These are phyloP conservation scores for Scomber scombrus DNA, from an alignment of 2,113 vertebrate genomes.

Conservation along the genomic window DNA sequence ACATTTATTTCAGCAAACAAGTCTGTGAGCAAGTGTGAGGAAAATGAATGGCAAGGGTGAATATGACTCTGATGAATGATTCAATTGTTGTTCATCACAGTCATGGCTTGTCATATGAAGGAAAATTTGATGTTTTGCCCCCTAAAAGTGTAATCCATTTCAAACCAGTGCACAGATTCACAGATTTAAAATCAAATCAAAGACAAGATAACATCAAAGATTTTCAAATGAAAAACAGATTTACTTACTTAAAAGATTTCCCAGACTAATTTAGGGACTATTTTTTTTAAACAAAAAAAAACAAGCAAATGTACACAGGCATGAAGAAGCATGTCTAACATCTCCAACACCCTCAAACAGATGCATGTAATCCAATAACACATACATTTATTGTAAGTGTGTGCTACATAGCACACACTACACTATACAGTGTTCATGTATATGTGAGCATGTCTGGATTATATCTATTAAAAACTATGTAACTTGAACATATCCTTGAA, in stretches of 20 bases:
- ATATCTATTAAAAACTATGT: not conserved
- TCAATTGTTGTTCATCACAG: conserved; percentile 31
- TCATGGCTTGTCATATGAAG: conserved; percentile 11
- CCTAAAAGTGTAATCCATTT: not conserved
- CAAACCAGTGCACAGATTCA: not conserved
- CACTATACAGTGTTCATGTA: too few species aligned
- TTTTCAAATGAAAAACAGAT: not conserved
- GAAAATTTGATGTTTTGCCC: conserved; percentile 15
- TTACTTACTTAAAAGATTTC: not conserved
- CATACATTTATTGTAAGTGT: not conserved
- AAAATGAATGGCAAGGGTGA: not conserved
- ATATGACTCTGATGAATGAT: not conserved
- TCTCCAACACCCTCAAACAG: not conserved
- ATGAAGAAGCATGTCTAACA: not conserved
- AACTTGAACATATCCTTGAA: not conserved
- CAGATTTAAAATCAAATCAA: conserved; percentile 20
- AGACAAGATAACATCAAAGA: conserved; percentile 14
- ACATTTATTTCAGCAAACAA: conserved; percentile 26
- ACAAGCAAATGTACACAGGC: not conserved
- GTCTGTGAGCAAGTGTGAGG: not conserved
- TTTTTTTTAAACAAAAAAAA: too few species aligned
- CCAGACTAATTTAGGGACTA: not conserved
- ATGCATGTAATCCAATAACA: not conserved
- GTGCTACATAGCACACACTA: too few species aligned
- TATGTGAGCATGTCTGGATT: too few species aligned